Conservation (phyloP, 2,797 vertebrate genomes). For the Moxostoma hubbsi region DNA sequence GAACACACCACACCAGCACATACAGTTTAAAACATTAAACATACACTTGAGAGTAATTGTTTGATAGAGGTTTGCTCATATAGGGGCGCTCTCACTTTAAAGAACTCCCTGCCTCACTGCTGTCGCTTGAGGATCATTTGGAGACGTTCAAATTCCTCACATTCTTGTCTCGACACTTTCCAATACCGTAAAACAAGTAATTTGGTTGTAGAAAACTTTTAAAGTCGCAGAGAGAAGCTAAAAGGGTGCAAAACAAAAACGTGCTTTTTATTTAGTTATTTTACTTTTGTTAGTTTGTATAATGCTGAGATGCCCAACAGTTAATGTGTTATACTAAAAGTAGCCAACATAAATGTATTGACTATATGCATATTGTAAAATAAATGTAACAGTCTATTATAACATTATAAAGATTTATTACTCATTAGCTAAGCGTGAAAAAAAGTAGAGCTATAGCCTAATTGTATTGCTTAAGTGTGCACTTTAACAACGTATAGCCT, state of each 20-base stretch:
- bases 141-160: slow-evolving; percentile 82
- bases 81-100: slow-evolving; percentile 62
- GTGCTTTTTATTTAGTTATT: no score
- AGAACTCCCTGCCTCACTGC: slow-evolving; percentile 64
- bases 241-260: background rate
- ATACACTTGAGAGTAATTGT: slow-evolving; percentile 16
- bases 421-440: no score
- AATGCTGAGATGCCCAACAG: no score
- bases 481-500: no score
- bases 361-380: no score
- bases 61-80: slow-evolving; percentile 53
- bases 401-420: no score
- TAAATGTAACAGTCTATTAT: no score
- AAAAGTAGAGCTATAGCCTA: no score
- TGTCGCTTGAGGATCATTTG: slow-evolving; percentile 78
- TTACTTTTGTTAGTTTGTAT: no score
- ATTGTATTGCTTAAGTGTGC: no score
- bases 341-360: no score
- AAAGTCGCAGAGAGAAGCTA: background rate
- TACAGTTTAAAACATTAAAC: background rate
- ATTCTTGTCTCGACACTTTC: slow-evolving; percentile 76
- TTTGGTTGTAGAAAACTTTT: background rate
- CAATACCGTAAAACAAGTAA: slow-evolving; percentile 73
- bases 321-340: no score
- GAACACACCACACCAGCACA: slow-evolving; percentile 16